Conservation (phyloP, 1,140 invertebrate species). For the Tenebrio molitor region DNA sequence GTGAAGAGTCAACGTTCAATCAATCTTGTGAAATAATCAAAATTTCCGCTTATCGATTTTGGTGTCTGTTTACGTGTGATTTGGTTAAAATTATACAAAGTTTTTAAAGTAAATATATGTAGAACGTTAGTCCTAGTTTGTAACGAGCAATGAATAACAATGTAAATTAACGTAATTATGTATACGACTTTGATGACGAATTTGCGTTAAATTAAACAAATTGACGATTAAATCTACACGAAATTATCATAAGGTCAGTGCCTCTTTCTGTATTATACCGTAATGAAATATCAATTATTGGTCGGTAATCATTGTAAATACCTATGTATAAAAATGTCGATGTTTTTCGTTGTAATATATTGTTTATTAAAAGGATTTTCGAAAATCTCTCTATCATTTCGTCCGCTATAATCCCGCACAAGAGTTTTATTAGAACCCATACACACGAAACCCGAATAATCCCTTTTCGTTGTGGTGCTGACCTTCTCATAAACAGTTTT, state of each 20-base stretch:
- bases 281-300: constrained; percentile 14
- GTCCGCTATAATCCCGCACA: neutral
- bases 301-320: constrained; percentile 21
- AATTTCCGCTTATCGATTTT: neutral
- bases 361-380: constrained; percentile 34
- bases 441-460: constrained; percentile 12
- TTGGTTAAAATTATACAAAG: too few species aligned
- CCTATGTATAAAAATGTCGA: constrained; percentile 30
- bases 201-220: neutral
- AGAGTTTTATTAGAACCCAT: constrained; percentile 8
- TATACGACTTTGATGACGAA: constrained; percentile 22
- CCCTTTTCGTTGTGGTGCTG: constrained; percentile 14
- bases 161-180: constrained; percentile 18
- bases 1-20: too few species aligned
- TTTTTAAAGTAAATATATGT: too few species aligned
- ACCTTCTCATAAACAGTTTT: constrained; percentile 44
- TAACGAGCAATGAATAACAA: neutral
- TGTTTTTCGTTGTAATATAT: constrained; percentile 37
- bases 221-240: constrained; percentile 12
- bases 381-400: neutral
- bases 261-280: constrained; percentile 16
- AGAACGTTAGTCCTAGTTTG: too few species aligned
- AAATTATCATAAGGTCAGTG: constrained; percentile 24
- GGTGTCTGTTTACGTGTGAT: too few species aligned
- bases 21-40: too few species aligned